Conservation (phyloP, 2,888 invertebrate species). For the Rotaria macrura region DNA sequence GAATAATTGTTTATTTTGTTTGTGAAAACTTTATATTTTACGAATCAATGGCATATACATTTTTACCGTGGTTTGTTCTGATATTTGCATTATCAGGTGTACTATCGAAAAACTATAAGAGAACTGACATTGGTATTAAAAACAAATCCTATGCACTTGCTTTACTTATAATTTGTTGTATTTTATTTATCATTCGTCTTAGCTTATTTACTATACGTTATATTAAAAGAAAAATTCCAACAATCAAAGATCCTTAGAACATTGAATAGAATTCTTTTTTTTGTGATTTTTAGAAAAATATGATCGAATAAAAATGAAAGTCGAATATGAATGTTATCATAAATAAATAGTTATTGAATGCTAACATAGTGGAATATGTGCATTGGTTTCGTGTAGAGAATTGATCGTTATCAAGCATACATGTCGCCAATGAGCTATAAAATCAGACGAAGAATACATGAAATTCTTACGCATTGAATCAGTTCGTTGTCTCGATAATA, state of each 20-base stretch:
- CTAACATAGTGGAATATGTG: no score
- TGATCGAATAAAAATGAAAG: no score
- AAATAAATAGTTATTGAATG: neutral
- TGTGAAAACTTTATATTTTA: slow-evolving; percentile 16
- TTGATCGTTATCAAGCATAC: no score
- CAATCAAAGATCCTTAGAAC: neutral
- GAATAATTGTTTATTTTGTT: neutral
- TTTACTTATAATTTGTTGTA: neutral
- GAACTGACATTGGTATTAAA: neutral
- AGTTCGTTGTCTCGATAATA: no score
- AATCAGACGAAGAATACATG: no score
- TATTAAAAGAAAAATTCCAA: neutral
- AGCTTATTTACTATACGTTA: neutral
- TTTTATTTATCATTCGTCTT: neutral
- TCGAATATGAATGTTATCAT: neutral
- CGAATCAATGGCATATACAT: slow-evolving; percentile 1
- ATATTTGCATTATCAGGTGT: neutral
- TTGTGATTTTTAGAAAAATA: no score
- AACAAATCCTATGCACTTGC: neutral
- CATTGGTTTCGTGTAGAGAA: no score
- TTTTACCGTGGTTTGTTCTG: neutral
- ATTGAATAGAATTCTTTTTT: no score
- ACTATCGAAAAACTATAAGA: neutral
- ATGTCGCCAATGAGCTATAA: no score
- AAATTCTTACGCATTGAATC: no score